Base-by-base conservation (phyloP, 2,797 vertebrate genomes). In the Myoxocephalus aenaeus region DNA sequence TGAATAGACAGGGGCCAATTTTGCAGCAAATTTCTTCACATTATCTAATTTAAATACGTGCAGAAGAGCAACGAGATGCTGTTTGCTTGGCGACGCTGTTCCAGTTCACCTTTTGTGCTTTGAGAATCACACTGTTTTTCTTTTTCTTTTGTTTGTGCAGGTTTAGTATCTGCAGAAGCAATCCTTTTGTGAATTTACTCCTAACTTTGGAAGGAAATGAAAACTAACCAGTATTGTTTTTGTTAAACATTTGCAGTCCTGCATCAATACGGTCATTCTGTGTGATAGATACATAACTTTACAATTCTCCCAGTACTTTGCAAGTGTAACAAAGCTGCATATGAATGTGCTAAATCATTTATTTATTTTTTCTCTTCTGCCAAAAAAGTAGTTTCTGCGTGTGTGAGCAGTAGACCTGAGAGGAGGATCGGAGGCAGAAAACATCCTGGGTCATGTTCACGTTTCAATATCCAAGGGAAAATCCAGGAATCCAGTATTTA, bases 401-500 rank as follows among this genome's bases (percentile, higher is more conserved):
- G 12, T 75, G 44, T 73, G 54, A 64, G 67, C 66, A 79, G 38
- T 48, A 27, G 69, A 76, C 75, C 72, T 54, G 74, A 65, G 4
- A 65, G 40, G 69, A 65, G n/a, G 58, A 66, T 27, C 72, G 71
- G 20, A 59, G 72, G 17, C 29, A 64, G 69, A 65, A 76, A 81
- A 80, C 74, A 61, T 70, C 65, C 51, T 65, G 75, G 72, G 71
- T 80, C 84, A 64, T 90, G 89, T 90, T 85, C 86, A 87, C 79
- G 78, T 87, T 86, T 86, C 86, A 88, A 69, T 87, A 89, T 91
- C 89, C 86, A 51, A 78, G 66, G 46, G 27, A 63, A 87, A 86
- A 90, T 90, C 88, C 73, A 50, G 76, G 62, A 79, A 77, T 90
- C 67, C 82, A 79, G 80, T 92, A 90, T 92, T 93, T 94, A 94